A percentile compares a stretch with the other conserved stretches of the same genome.
phyloP scores from a whole-genome alignment of 2,113 vertebrate species.

The Orthochromis malagaraziensis region DNA sequence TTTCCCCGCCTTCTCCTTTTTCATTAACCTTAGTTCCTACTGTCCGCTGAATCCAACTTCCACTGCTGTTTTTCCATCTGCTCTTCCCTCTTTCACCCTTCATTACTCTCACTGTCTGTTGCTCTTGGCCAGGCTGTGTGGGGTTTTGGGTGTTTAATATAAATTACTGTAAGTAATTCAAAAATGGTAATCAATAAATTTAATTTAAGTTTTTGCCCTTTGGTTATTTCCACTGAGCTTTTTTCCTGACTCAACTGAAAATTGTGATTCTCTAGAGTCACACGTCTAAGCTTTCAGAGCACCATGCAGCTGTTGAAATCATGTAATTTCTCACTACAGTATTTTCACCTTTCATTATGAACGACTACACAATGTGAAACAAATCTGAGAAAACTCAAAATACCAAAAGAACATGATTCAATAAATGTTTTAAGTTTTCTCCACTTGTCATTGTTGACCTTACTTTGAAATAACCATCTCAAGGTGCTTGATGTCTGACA shows the following conservation, averaged over 20 bases:
- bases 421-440: not conserved
- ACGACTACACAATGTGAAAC: not conserved
- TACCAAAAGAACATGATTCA: not conserved
- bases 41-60: not conserved
- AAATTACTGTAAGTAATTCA: not conserved
- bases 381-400: not conserved
- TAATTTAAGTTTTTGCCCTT: not conserved
- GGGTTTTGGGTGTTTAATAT: not conserved
- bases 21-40: not conserved
- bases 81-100: not conserved
- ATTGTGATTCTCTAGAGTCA: not conserved
- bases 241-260: not conserved
- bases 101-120: not conserved
- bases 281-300: not conserved
- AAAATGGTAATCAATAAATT: not conserved
- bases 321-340: not conserved
- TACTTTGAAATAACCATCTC: not conserved
- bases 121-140: not conserved
- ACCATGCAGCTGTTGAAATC: not conserved
- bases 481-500: not conserved
- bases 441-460: fast-evolving
- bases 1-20: not conserved
- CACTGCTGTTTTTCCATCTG: not conserved
- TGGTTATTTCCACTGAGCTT: not conserved
- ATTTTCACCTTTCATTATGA: not conserved